phyloP scores from a whole-genome alignment of 1,140 invertebrate genomes.

The Acyrthosiphon pisum region DNA sequence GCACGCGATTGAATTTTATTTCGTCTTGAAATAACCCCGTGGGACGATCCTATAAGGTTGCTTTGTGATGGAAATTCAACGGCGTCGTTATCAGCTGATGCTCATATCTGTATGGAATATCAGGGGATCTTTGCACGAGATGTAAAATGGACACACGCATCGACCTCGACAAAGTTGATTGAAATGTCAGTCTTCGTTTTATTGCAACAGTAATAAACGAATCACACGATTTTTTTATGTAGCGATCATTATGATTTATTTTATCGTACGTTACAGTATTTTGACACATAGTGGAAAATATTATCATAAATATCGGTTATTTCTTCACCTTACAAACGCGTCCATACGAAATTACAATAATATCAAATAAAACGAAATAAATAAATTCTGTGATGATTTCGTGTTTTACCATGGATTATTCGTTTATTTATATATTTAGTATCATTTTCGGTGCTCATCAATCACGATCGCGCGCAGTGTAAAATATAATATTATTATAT shows the following conservation, averaged over 20 bases:
- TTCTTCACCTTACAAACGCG: background rate
- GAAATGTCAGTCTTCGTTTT: background rate
- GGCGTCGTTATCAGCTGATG: background rate
- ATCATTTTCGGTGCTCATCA: background rate
- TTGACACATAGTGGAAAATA: background rate
- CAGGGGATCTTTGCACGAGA: background rate
- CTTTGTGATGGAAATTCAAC: conserved; percentile 28
- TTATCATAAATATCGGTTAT: background rate
- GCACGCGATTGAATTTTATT: conserved; percentile 28
- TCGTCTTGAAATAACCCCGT: background rate
- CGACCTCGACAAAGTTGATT: background rate
- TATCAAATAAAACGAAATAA: background rate
- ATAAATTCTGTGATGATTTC: background rate
- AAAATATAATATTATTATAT: background rate
- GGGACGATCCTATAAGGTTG: background rate
- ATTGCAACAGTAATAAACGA: background rate
- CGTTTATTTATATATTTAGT: background rate
- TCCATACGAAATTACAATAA: background rate
- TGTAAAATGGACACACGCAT: background rate
- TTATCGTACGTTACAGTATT: background rate
- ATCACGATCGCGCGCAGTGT: background rate
- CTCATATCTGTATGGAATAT: background rate
- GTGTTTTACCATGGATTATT: background rate
- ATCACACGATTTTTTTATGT: background rate
- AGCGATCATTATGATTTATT: background rate